Percentiles rank a stretch among this genome's conserved stretches.
phyloP scores from a whole-genome alignment of 1,140 invertebrate genomes.

The Zaprionus vittiger region DNA sequence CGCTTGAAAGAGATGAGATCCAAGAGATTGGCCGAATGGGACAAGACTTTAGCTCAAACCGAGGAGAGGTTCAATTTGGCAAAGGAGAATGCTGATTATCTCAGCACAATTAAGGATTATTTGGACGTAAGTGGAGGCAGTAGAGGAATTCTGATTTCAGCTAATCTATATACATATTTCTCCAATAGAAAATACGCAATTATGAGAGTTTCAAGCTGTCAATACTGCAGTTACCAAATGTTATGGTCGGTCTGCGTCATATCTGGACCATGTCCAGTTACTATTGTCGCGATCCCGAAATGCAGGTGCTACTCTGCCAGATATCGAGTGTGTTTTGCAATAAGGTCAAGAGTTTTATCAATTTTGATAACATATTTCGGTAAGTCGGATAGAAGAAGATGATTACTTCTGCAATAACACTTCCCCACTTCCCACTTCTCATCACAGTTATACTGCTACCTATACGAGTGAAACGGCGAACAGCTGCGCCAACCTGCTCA shows the following conservation, averaged over 20 bases:
- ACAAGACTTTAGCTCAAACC: slow-evolving; percentile 86
- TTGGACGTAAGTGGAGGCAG: slow-evolving; percentile 87
- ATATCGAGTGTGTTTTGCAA: slow-evolving; percentile 92
- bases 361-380: slow-evolving; percentile 90
- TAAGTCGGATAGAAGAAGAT: slow-evolving; percentile 72
- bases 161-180: background rate
- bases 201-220: slow-evolving; percentile 89
- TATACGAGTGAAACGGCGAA: slow-evolving; percentile 86
- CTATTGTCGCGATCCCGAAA: slow-evolving; percentile 90
- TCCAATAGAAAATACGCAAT: slow-evolving; percentile 89
- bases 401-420: background rate
- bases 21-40: slow-evolving; percentile 82
- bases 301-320: slow-evolving; percentile 90
- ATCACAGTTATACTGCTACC: slow-evolving; percentile 85
- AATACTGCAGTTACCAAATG: slow-evolving; percentile 89
- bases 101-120: slow-evolving; percentile 91
- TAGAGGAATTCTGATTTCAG: background rate
- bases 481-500: slow-evolving; percentile 88
- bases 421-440: too few species aligned
- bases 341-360: slow-evolving; percentile 90
- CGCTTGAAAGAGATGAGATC: slow-evolving; percentile 47
- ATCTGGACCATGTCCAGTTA: slow-evolving; percentile 93
- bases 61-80: slow-evolving; percentile 90
- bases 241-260: slow-evolving; percentile 93
- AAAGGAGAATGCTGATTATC: slow-evolving; percentile 93